Base-by-base conservation (phyloP, 2,888 invertebrate species). In the Cotesia congregata region DNA sequence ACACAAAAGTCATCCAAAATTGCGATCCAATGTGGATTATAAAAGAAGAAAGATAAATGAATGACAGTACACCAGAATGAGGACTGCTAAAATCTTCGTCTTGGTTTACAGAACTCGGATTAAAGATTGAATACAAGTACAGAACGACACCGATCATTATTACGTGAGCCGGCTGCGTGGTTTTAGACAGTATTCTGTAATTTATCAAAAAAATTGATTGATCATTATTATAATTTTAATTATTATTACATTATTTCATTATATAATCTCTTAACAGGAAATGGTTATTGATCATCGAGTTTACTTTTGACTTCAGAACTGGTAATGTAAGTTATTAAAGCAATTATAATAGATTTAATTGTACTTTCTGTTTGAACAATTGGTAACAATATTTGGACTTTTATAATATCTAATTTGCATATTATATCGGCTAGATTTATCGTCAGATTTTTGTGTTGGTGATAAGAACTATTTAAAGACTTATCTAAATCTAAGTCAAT, bases 1-100 rank as follows among this genome's bases (percentile, higher is more conserved):
- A 97, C 59, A 97, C 92, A 86, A 97, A 95, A 9, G 97, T 96
- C 95, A 97, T 97, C 97, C 97, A 97, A 81, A 97, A 93, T 90
- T 97, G 97, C 20, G 96, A 92, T 50, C 97, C 97, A 83, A 96
- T 93, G 88, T 97, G 96, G 76, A 93, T 93, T 80, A 95, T 94
- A 83, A 97, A 95, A 6, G 95, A 93, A 0, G 93, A 93, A 50
- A 97, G 91, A 89, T 97, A 96, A 38, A 95, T 89, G 76, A 96
- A 92, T 69, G 92, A 85, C 3, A 87, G 81, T 7, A 87, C 76
- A 38, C 88, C 87, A 1, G 91, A 91, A 41, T 87, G 86, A 12
- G 85, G 82, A 76, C 87, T 83, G 38, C 84, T 84, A 15, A 85
- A 74, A 17, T 88, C 82, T 15, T 85, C 82, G n/a, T 73, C 78